phyloP scores from a whole-genome alignment of 2,888 invertebrate species.

The Cheilosia pagana region DNA sequence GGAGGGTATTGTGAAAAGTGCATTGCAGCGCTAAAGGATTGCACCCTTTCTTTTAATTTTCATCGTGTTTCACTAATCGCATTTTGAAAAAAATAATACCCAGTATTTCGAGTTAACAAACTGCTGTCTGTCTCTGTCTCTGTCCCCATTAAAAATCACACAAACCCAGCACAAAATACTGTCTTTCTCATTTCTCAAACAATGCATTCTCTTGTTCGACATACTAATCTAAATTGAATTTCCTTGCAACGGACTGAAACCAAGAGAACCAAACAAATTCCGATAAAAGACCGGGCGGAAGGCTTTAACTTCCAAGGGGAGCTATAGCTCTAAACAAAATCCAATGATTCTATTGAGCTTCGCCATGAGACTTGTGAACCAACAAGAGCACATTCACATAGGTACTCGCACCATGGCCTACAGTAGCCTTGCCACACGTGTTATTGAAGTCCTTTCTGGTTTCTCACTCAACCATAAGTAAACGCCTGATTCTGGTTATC shows the following conservation, averaged over 20 bases:
- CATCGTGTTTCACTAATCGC: no score
- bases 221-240: background rate
- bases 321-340: background rate
- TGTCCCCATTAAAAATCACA: no score
- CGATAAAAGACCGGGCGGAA: background rate
- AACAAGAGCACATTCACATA: background rate
- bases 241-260: background rate
- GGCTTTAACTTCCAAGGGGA: background rate
- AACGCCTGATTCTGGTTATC: background rate
- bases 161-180: no score
- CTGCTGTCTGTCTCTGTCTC: no score
- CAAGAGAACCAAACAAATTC: background rate
- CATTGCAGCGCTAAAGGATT: no score
- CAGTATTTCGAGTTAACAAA: no score
- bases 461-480: background rate
- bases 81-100: no score
- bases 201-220: no score
- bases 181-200: no score
- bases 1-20: no score
- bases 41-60: no score
- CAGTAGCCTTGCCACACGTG: background rate
- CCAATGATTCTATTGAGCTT: background rate
- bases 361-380: background rate
- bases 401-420: background rate
- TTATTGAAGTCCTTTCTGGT: slow-evolving; percentile 1